A percentile compares a stretch with the other conserved stretches of the same genome.
Conservation (phyloP, 2,888 invertebrate species). For the Torymus texanus region DNA sequence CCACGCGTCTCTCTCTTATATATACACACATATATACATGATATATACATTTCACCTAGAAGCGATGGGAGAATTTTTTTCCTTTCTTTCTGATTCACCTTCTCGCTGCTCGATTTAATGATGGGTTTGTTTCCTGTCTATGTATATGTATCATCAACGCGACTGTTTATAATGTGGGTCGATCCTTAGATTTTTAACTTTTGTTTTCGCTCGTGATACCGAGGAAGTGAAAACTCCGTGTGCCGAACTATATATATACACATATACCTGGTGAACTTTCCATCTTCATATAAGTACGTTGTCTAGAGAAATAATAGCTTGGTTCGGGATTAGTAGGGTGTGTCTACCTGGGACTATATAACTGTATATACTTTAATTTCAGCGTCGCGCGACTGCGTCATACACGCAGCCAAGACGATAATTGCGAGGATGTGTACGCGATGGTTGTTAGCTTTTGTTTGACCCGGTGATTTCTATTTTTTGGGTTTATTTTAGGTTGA, state of each 20-base stretch:
- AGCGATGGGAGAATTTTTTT: constrained; percentile 40
- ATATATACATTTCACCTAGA: constrained; percentile 21
- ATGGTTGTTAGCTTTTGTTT: too few relatives aligned
- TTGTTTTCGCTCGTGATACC: constrained; percentile 9
- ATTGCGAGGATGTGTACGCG: too few relatives aligned
- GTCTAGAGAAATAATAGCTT: too few relatives aligned
- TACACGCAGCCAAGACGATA: too few relatives aligned
- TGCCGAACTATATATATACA: neutral
- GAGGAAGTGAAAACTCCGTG: constrained; percentile 34
- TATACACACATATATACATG: neutral
- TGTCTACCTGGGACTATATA: too few relatives aligned
- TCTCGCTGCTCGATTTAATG: constrained; percentile 32
- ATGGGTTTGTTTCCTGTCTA: constrained; percentile 29
- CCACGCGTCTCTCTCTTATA: constrained; percentile 40
- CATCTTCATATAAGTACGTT: too few relatives aligned
- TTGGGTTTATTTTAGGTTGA: neutral
- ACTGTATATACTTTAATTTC: too few relatives aligned
- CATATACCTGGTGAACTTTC: neutral
- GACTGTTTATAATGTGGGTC: constrained; percentile 24
- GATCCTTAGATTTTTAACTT: constrained; percentile 29
- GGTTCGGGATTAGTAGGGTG: too few relatives aligned
- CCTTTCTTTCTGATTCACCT: neutral
- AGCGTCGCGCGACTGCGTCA: too few relatives aligned
- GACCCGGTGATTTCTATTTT: neutral
- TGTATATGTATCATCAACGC: neutral